phyloP scores from a whole-genome alignment of 1,140 invertebrate genomes.

The Drusus annulatus region DNA sequence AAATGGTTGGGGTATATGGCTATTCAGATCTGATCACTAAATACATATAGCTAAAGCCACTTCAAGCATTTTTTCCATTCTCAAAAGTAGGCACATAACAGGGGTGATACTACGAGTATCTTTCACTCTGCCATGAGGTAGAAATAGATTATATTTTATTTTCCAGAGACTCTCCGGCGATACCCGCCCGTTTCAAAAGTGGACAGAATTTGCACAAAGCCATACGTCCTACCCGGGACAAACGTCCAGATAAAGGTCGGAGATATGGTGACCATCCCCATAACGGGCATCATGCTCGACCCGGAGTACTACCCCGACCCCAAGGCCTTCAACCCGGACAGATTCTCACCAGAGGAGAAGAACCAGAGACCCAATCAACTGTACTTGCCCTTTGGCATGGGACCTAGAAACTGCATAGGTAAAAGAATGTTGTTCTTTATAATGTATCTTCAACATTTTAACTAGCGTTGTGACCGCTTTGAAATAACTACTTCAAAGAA shows the following conservation, averaged over 20 bases:
- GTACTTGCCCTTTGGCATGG: conserved; percentile 81
- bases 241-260: conserved; percentile 66
- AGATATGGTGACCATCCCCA: conserved; percentile 66
- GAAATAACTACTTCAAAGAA: too few species aligned
- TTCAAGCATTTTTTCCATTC: too few species aligned
- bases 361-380: conserved; percentile 69
- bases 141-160: too few species aligned
- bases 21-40: too few species aligned
- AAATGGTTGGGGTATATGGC: too few species aligned
- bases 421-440: conserved; percentile 53
- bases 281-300: conserved; percentile 74
- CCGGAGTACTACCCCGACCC: conserved; percentile 74
- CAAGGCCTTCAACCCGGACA: conserved; percentile 73
- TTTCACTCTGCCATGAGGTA: too few species aligned
- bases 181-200: conserved; percentile 72
- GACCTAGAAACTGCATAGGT: conserved; percentile 83
- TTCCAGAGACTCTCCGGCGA: conserved; percentile 74
- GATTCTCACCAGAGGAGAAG: conserved; percentile 71
- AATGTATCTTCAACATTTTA: too few species aligned
- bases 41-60: too few species aligned
- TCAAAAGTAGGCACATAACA: too few species aligned
- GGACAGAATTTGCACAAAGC: conserved; percentile 67
- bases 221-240: conserved; percentile 70
- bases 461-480: too few species aligned
- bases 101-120: too few species aligned